Base-by-base conservation (phyloP, 2,888 invertebrate species). In the Drosophila parthenogenetica region DNA sequence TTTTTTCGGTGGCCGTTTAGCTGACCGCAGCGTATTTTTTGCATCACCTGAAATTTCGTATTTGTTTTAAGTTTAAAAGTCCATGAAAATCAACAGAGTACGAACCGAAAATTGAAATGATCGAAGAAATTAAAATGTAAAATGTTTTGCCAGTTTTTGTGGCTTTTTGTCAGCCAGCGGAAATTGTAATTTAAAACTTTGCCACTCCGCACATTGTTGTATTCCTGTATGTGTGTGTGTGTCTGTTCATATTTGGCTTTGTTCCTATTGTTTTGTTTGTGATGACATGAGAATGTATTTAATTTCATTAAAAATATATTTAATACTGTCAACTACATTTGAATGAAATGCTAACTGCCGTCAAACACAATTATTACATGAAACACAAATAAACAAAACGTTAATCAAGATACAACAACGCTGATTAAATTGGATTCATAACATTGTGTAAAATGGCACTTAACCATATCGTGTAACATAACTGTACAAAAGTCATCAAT, bases 171-270 rank as follows among this genome's bases (percentile, higher is more conserved):
- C 60, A 61, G 43, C 66, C 55, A 49, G 61, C 74, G 77, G 69
- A 73, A 86, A 86, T 69, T 83, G 81, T 83, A 77, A 80, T 86
- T 85, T 69, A 58, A 66, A 82, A 73, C 73, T 49, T 29, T 51
- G 62, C 48, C 54, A 49, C 46, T 51, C 48, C 45, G 49, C 43
- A 7, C 16, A 29, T 13, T 59, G 54, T 49, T 73, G 50, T 46
- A 39, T 43, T 19, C 19, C 19, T 19, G 19, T 19, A 3, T 19
- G 25, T 7, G 5, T 25, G 25, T 25, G 7, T 25, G 25, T 29
- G 29, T 29, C 8, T 29, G 29, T 29, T 39, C 29, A 17, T 40
- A 46, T 54, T 29, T 54, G 55, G 37, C 22, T 55, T 59, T 62
- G 39, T 60, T 42, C 42, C 51, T 45, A 60, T 72, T 72, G 29